phyloP scores from a whole-genome alignment of 2,888 invertebrate species.

The Ptychoptera albimana region DNA sequence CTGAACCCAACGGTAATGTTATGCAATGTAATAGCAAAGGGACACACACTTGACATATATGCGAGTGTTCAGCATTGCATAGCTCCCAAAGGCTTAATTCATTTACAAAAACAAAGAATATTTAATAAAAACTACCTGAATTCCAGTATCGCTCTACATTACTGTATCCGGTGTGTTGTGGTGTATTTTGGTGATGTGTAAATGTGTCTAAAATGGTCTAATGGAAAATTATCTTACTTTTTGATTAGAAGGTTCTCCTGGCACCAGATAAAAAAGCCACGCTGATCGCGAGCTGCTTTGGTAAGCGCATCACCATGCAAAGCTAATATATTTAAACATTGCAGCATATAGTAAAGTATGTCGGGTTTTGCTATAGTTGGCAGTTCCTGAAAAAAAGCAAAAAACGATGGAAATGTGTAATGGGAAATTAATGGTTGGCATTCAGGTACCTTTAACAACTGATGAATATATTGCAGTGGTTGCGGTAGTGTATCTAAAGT shows the following conservation, averaged over 20 bases:
- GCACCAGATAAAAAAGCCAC: slow-evolving; percentile 88
- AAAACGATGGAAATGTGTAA: neutral
- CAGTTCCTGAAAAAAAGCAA: slow-evolving; percentile 41
- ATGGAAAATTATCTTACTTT: slow-evolving; percentile 41
- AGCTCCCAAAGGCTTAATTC: slow-evolving; percentile 71
- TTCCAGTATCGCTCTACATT: neutral
- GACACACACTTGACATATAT: slow-evolving; percentile 83
- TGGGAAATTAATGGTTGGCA: neutral
- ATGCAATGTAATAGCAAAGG: slow-evolving; percentile 90
- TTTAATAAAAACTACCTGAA: neutral
- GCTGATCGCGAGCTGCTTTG: slow-evolving; percentile 72
- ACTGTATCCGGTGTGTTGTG: neutral
- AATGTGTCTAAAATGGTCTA: neutral
- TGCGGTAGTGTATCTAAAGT: slow-evolving; percentile 77
- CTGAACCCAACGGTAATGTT: slow-evolving; percentile 83
- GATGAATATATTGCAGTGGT: slow-evolving; percentile 84
- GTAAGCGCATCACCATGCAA: slow-evolving; percentile 87
- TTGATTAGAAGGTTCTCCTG: slow-evolving; percentile 90
- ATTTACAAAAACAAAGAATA: slow-evolving; percentile 1
- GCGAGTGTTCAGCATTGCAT: slow-evolving; percentile 81
- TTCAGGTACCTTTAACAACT: slow-evolving; percentile 49
- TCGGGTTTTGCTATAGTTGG: slow-evolving; percentile 75
- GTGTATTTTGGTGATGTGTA: neutral
- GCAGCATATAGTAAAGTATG: slow-evolving; percentile 81
- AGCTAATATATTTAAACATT: slow-evolving; percentile 78